Conservation (phyloP, 1,140 invertebrate species). For the Melitaea cinxia region DNA sequence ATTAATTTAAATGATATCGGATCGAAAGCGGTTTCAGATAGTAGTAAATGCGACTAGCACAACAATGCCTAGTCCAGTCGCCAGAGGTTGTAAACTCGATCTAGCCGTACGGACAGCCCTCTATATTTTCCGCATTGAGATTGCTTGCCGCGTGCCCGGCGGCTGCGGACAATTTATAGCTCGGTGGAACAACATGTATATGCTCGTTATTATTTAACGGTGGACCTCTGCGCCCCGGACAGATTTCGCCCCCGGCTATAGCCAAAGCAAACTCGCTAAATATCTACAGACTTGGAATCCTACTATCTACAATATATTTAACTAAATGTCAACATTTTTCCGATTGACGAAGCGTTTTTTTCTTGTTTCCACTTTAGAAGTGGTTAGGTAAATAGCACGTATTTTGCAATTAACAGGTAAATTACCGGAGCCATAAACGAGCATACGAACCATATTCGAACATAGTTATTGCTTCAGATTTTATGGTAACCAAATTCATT, state of each 20-base stretch:
- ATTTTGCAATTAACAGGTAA: slow-evolving; percentile 38
- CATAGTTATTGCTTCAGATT: slow-evolving; percentile 46
- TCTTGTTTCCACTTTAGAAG: background rate
- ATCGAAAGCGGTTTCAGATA: slow-evolving; percentile 43
- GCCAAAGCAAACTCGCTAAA: slow-evolving; percentile 43
- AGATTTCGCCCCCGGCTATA: slow-evolving; percentile 61
- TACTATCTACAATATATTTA: slow-evolving; percentile 13
- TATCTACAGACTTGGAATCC: slow-evolving; percentile 6
- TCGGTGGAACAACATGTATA: slow-evolving; percentile 57
- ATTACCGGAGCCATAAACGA: slow-evolving; percentile 12
- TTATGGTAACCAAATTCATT: slow-evolving; percentile 64
- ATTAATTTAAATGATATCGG: slow-evolving; percentile 38
- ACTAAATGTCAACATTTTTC: slow-evolving; percentile 5
- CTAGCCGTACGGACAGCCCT: slow-evolving; percentile 46
- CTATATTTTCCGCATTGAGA: slow-evolving; percentile 78
- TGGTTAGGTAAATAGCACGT: slow-evolving; percentile 30
- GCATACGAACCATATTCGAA: slow-evolving; percentile 40
- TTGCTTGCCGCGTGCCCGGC: slow-evolving; percentile 75
- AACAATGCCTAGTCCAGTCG: slow-evolving; percentile 43
- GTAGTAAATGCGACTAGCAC: slow-evolving; percentile 28
- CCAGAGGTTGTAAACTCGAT: slow-evolving; percentile 48
- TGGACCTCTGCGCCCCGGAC: slow-evolving; percentile 57
- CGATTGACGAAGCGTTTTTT: slow-evolving; percentile 1
- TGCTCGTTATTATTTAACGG: slow-evolving; percentile 72
- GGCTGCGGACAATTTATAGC: slow-evolving; percentile 76